Percentiles rank a stretch among this genome's conserved stretches.
These are phyloP conservation scores for Tineola bisselliella DNA, from an alignment of 2,888 invertebrate species.

Conservation along the genomic window DNA sequence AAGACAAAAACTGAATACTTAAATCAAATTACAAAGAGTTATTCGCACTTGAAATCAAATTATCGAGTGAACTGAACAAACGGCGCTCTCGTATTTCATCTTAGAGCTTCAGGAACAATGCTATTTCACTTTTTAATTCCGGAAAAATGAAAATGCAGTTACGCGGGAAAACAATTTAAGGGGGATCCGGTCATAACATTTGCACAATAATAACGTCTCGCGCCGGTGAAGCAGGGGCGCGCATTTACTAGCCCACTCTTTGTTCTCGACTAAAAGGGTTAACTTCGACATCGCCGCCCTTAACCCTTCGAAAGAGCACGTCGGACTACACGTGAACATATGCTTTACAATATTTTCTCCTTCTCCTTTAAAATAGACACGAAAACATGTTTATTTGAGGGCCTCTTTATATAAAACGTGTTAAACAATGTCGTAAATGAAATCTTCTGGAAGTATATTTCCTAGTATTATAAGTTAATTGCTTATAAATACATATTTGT, in stretches of 20 bases:
- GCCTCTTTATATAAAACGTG: no score
- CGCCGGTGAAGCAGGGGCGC: slow-evolving; percentile 21
- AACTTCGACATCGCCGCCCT: slow-evolving; percentile 35
- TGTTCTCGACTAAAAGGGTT: slow-evolving; percentile 50
- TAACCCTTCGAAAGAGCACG: slow-evolving; percentile 23
- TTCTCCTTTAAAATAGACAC: not conserved
- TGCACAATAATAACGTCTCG: slow-evolving; percentile 29
- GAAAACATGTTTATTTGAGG: not conserved
- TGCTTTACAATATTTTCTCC: slow-evolving; percentile 31
- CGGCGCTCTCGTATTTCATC: slow-evolving; percentile 13
- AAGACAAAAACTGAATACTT: no score
- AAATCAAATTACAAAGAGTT: not conserved
- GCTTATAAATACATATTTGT: no score
- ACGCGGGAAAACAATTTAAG: slow-evolving; percentile 24
- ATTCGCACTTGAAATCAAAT: slow-evolving; percentile 10
- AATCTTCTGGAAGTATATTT: no score
- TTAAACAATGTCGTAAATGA: no score
- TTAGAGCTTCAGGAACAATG: slow-evolving; percentile 15
- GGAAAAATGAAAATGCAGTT: not conserved
- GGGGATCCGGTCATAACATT: slow-evolving; percentile 31
- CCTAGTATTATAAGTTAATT: no score
- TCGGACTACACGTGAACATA: slow-evolving; percentile 29
- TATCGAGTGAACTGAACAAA: slow-evolving; percentile 7
- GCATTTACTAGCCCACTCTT: slow-evolving; percentile 37
- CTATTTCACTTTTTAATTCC: slow-evolving; percentile 7